These are phyloP conservation scores for Bombus picipes DNA, from an alignment of 1,140 invertebrate genomes.

Conservation along the genomic window DNA sequence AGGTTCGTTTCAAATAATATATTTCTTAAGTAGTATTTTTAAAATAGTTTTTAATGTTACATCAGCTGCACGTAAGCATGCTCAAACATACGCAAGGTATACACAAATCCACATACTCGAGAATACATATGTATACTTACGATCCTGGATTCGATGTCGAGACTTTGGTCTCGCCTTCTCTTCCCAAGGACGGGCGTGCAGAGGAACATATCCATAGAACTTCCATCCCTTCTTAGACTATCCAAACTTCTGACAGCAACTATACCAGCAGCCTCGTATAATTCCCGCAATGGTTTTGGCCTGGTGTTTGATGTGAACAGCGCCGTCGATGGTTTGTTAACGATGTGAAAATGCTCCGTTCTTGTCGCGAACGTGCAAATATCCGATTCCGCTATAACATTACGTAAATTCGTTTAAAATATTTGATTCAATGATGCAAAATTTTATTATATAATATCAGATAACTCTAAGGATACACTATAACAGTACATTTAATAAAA, in stretches of 20 bases:
- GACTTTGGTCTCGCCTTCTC: conserved; percentile 87
- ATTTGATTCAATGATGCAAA: not conserved
- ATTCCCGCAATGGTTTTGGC: conserved; percentile 86
- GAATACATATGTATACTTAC: conserved; percentile 84
- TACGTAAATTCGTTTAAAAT: conserved; percentile 20
- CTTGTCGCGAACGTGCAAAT: conserved; percentile 90
- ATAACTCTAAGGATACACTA: too few relatives aligned
- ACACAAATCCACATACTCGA: not conserved
- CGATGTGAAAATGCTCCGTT: conserved; percentile 88
- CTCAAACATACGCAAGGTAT: not conserved
- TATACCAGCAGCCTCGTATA: conserved; percentile 89
- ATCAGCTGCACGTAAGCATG: too few relatives aligned
- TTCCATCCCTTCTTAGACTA: conserved; percentile 82
- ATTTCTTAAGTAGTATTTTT: too few relatives aligned
- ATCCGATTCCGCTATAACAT: conserved; percentile 92
- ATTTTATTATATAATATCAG: too few relatives aligned
- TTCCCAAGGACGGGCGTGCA: conserved; percentile 91
- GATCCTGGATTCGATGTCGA: conserved; percentile 93
- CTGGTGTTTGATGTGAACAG: conserved; percentile 88
- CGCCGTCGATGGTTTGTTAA: conserved; percentile 85
- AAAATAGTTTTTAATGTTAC: too few relatives aligned
- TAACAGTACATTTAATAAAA: too few relatives aligned
- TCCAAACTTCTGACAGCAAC: conserved; percentile 81
- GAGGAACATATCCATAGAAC: conserved; percentile 85
- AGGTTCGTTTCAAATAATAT: too few relatives aligned